These are phyloP conservation scores for Scatophagus argus DNA, from an alignment of 2,113 vertebrate genomes.

Conservation along the genomic window DNA sequence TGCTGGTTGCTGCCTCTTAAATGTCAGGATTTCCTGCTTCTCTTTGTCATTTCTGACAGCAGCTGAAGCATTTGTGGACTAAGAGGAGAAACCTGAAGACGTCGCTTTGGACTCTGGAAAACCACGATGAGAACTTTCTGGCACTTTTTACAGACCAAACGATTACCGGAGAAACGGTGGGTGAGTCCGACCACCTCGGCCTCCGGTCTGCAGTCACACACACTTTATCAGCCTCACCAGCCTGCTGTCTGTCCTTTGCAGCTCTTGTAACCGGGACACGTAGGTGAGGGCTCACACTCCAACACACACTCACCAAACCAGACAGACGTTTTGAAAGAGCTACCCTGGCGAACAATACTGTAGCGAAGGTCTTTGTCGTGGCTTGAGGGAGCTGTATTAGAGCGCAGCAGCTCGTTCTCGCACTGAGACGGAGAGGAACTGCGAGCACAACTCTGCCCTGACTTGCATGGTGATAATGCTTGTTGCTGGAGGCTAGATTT, in stretches of 20 bases:
- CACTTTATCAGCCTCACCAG: constrained; percentile 27
- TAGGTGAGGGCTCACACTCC: constrained; percentile 6
- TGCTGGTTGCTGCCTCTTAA: no score
- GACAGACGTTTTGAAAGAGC: constrained; percentile 42
- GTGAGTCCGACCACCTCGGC: no score
- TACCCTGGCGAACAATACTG: constrained; percentile 53
- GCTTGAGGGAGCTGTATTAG: constrained; percentile 66
- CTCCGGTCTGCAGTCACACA: not conserved
- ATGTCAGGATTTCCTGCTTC: no score
- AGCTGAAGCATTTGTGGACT: no score
- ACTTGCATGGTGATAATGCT: constrained; percentile 77
- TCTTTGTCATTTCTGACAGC: no score
- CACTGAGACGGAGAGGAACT: constrained; percentile 54
- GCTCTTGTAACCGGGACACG: constrained; percentile 6
- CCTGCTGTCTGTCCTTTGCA: constrained; percentile 14
- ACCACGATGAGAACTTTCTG: no score
- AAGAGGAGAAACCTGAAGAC: no score
- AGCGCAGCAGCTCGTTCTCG: constrained; percentile 36
- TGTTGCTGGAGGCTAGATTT: constrained; percentile 76
- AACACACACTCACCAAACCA: not conserved
- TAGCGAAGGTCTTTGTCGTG: constrained; percentile 61
- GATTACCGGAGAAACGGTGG: no score
- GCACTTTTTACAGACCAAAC: no score
- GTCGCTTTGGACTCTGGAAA: no score
- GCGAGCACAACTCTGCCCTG: constrained; percentile 74